Evolutionary conservation across 2,888 invertebrate species (phyloP).

Genomic region (Agriotes lineatus): DNA sequence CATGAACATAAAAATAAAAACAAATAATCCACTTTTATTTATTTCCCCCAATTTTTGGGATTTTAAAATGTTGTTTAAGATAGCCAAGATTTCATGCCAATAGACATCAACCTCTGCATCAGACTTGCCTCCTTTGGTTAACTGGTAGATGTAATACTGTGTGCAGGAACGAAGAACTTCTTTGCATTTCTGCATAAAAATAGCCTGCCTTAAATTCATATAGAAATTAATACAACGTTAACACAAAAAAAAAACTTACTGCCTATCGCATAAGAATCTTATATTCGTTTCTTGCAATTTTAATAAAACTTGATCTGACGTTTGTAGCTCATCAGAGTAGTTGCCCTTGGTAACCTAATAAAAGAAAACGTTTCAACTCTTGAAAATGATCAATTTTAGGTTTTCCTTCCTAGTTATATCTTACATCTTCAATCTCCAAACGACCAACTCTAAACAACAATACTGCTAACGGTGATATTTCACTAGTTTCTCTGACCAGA

Average conservation of each 20-base stretch:
- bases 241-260: constrained; percentile 58
- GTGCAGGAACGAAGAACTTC: constrained; percentile 54
- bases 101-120: constrained; percentile 49
- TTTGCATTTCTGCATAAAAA: constrained; percentile 58
- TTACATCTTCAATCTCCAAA: constrained; percentile 56
- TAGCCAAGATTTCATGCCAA: constrained; percentile 54
- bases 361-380: too few relatives aligned
- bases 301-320: constrained; percentile 56
- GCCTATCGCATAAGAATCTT: constrained; percentile 61
- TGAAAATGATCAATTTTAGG: too few relatives aligned
- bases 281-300: constrained; percentile 62
- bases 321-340: constrained; percentile 41
- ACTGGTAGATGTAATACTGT: constrained; percentile 59
- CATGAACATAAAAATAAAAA: too few relatives aligned
- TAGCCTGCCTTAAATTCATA: constrained; percentile 68
- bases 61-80: constrained; percentile 50
- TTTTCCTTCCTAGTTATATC: too few relatives aligned
- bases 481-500: constrained; percentile 71
- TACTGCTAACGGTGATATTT: constrained; percentile 72
- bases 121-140: constrained; percentile 56
- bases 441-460: constrained; percentile 68
- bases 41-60: too few relatives aligned
- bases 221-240: background rate
- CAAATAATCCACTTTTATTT: too few relatives aligned
- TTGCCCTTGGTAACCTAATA: constrained; percentile 49